Conservation (phyloP, 1,140 invertebrate genomes). For the Diploscapter pachys region DNA sequence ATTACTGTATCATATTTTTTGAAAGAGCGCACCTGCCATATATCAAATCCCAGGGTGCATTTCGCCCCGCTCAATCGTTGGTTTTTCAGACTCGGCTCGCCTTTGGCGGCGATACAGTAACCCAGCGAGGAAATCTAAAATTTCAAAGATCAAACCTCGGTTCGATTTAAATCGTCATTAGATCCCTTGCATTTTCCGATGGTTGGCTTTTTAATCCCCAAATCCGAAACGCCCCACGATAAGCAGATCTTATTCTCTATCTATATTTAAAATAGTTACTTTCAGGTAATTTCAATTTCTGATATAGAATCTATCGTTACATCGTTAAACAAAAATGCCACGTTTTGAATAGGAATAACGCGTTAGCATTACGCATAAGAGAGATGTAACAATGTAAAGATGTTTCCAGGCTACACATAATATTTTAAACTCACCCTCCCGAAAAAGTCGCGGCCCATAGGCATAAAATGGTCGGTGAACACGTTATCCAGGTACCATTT, state of each 20-base stretch:
- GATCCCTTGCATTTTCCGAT: slow-evolving; percentile 3
- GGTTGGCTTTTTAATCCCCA: slow-evolving; percentile 20
- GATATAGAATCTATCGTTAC: slow-evolving; percentile 9
- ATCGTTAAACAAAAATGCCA: slow-evolving; percentile 5
- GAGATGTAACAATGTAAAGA: slow-evolving; percentile 6
- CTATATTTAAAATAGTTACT: slow-evolving; percentile 29
- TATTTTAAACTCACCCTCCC: slow-evolving; percentile 67
- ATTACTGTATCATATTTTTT: background rate
- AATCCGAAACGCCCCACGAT: background rate
- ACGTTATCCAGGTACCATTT: slow-evolving; percentile 92
- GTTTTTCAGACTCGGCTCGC: slow-evolving; percentile 33
- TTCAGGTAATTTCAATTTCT: slow-evolving; percentile 10
- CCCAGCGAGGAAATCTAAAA: slow-evolving; percentile 34
- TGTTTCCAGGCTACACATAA: background rate
- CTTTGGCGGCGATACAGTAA: slow-evolving; percentile 46
- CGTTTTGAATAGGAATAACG: slow-evolving; percentile 10
- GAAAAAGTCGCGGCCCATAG: slow-evolving; percentile 75
- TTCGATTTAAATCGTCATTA: slow-evolving; percentile 35
- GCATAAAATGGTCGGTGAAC: slow-evolving; percentile 91
- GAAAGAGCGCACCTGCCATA: slow-evolving; percentile 51
- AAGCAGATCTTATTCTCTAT: slow-evolving; percentile 12
- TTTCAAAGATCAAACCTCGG: slow-evolving; percentile 45
- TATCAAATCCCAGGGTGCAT: slow-evolving; percentile 55
- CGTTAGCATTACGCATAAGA: slow-evolving; percentile 3
- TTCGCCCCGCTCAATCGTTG: slow-evolving; percentile 42